Conservation (phyloP, 2,113 vertebrate genomes). For the Microtus richardsoni region DNA sequence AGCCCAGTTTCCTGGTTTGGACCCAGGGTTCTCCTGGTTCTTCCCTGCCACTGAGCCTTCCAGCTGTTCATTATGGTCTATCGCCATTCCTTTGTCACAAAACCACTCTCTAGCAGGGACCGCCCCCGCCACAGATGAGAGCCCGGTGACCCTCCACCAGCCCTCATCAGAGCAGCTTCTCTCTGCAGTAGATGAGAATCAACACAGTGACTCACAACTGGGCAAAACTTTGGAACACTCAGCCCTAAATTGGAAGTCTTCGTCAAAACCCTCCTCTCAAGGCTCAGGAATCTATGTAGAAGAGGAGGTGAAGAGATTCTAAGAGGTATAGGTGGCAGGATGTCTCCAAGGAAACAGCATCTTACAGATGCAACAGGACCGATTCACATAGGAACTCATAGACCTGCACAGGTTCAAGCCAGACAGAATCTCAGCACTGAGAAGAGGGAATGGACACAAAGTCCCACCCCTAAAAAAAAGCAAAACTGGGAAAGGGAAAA, state of each 20-base stretch:
- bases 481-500: neutral
- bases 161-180: neutral
- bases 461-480: neutral
- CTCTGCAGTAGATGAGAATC: neutral
- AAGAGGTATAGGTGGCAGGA: neutral
- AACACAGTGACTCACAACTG: neutral
- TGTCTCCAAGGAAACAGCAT: neutral
- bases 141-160: neutral
- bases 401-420: neutral
- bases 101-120: neutral
- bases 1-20: neutral
- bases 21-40: neutral
- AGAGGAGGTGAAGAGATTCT: neutral
- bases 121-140: neutral
- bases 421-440: neutral
- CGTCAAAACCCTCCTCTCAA: neutral
- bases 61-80: neutral
- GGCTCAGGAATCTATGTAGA: neutral
- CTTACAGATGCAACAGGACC: neutral
- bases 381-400: neutral
- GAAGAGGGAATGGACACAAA: neutral
- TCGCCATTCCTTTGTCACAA: neutral
- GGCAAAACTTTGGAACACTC: neutral
- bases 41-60: neutral
- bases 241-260: neutral